Evolutionary conservation across 2,113 vertebrate genomes (phyloP).

Genomic region (Eupsittula cactorum): DNA sequence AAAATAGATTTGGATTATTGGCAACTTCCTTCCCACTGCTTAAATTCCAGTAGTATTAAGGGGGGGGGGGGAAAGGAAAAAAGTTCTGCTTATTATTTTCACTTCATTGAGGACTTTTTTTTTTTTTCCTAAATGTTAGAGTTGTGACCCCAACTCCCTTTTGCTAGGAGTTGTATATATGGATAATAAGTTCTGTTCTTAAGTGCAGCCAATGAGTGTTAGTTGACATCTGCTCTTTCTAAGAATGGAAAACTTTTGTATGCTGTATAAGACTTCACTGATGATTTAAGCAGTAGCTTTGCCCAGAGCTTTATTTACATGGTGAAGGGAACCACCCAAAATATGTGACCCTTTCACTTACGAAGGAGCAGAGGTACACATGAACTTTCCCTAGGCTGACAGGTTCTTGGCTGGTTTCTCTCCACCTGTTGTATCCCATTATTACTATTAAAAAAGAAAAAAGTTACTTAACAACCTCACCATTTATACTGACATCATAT

Average conservation of each 20-base stretch:
- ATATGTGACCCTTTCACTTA: conserved; percentile 49
- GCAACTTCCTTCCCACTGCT: background rate
- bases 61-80: background rate
- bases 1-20: background rate
- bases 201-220: background rate
- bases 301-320: conserved; percentile 58
- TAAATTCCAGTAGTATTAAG: background rate
- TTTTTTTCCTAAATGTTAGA: background rate
- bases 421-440: conserved; percentile 60
- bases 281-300: conserved; percentile 26
- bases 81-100: background rate
- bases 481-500: background rate
- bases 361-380: background rate
- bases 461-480: background rate
- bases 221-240: conserved; percentile 28
- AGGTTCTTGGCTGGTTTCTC: conserved; percentile 61
- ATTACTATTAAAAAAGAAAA: conserved; percentile 25
- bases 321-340: conserved; percentile 56
- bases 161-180: background rate
- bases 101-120: background rate
- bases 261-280: background rate
- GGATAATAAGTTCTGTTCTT: background rate
- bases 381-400: conserved; percentile 55
- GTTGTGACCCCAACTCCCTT: background rate
- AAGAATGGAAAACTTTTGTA: conserved; percentile 57